These are phyloP conservation scores for Himalopsyche kuldschensis DNA, from an alignment of 2,888 invertebrate species.

Conservation along the genomic window DNA sequence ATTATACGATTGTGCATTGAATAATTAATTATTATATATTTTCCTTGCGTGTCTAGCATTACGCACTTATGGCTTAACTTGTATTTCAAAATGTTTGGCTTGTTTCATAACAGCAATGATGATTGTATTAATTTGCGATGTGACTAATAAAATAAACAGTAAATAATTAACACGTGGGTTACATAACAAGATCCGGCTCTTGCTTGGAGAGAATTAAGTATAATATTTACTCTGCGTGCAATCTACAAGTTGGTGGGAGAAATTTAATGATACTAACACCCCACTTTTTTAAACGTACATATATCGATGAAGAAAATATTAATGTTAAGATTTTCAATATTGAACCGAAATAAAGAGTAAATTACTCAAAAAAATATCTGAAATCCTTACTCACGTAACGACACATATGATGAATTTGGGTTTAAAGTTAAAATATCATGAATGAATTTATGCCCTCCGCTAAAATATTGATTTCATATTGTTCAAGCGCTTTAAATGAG, in stretches of 20 bases:
- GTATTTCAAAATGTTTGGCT: too few species aligned
- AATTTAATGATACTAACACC: not conserved
- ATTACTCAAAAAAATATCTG: not conserved
- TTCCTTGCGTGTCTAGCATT: too few species aligned
- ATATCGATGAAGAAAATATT: not conserved
- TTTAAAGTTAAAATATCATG: not conserved
- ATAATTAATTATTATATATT: too few species aligned
- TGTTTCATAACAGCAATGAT: too few species aligned
- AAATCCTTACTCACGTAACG: not conserved
- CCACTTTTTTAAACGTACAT: not conserved
- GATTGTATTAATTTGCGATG: not conserved
- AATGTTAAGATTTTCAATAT: not conserved
- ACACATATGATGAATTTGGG: not conserved
- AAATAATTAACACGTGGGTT: not conserved
- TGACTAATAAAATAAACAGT: not conserved
- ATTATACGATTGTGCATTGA: too few species aligned
- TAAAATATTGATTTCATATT: not conserved
- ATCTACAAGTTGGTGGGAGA: not conserved
- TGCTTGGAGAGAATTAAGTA: not conserved
- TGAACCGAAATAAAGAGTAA: not conserved
- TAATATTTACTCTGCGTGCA: not conserved
- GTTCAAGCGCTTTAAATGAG: not conserved
- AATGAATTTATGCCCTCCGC: not conserved
- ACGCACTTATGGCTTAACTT: too few species aligned
- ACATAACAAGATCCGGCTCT: conserved; percentile 1